Base-by-base conservation (phyloP, 2,888 invertebrate genomes). In the Psylliodes chrysocephalus region DNA sequence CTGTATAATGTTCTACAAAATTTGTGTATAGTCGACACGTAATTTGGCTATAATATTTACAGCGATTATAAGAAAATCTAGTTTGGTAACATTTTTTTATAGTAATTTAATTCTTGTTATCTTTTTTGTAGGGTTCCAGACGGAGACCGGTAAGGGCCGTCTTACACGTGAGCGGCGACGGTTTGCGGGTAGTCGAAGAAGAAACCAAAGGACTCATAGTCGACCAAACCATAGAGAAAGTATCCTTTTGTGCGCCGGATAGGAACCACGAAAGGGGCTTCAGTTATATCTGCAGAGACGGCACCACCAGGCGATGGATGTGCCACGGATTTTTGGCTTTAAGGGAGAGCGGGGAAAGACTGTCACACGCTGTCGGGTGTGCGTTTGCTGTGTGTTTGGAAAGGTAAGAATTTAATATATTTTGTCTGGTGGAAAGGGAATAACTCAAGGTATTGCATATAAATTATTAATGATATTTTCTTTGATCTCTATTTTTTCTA, bases 211-310 rank as follows among this genome's bases (percentile, higher is more conserved):
- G 98, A 28, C 88, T 99, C 69, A 95, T 99, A 72, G 98, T 99
- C 33, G 99, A 99, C 84, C 99, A 99, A 85, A 99, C 98, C 18
- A 99, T 99, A 68, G 99, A 99, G 84, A 99, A 99, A 84, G 98
- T 99, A 2, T 99, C 98, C n/a, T 99, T 99, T 84, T 99, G 99
- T 84, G 98, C 99, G 5, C 99, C 99, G 1, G 99, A 99, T 83
- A 89, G 98, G 66, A 96, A 96, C 82, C 95, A 98, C 79, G 98
- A 98, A 78, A 91, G 95, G 70, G 99, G 98, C 15, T 99, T 97
- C 85, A 98, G 98, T 69, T 99, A 99, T 85, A 99, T 99, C 71
- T 99, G 98, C 81, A 90, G 99, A 64, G 99, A 99, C 82, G 99
- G 98, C 64, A 97, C 98, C 10, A 98, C 98, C 0, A 88, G 98